Evolutionary conservation across 2,113 vertebrate genomes (phyloP).

Genomic region (Piaya cayana): DNA sequence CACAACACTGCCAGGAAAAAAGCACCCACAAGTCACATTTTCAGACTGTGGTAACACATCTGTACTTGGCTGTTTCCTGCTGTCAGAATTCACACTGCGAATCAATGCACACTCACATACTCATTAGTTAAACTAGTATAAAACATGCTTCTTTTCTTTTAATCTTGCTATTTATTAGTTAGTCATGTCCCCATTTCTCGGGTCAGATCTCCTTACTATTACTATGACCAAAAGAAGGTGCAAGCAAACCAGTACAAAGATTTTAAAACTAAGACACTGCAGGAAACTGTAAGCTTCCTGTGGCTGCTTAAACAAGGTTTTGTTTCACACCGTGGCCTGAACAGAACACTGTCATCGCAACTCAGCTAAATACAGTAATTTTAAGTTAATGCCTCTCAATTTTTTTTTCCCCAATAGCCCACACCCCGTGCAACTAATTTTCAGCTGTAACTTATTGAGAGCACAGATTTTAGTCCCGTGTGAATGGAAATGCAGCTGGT

Average conservation of each 20-base stretch:
- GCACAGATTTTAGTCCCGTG: neutral
- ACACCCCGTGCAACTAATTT: constrained; percentile 5
- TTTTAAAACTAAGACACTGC: neutral
- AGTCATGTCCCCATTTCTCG: neutral
- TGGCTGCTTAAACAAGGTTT: constrained; percentile 1
- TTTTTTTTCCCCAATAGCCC: neutral
- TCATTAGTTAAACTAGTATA: neutral
- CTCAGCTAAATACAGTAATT: neutral
- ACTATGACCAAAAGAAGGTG: neutral
- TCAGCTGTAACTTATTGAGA: neutral
- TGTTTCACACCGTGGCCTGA: neutral
- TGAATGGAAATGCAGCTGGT: constrained; percentile 39
- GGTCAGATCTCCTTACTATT: neutral
- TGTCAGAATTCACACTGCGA: neutral
- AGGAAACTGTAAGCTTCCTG: neutral
- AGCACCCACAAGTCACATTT: neutral
- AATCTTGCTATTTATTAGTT: neutral
- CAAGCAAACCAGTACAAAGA: constrained; percentile 15
- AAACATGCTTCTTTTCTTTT: neutral
- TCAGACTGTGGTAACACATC: neutral
- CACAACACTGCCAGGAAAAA: neutral
- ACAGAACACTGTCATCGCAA: neutral
- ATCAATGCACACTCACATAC: neutral
- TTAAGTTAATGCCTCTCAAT: neutral
- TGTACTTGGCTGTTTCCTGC: neutral